phyloP scores from a whole-genome alignment of 2,797 vertebrate genomes.

The Erithacus rubecula region DNA sequence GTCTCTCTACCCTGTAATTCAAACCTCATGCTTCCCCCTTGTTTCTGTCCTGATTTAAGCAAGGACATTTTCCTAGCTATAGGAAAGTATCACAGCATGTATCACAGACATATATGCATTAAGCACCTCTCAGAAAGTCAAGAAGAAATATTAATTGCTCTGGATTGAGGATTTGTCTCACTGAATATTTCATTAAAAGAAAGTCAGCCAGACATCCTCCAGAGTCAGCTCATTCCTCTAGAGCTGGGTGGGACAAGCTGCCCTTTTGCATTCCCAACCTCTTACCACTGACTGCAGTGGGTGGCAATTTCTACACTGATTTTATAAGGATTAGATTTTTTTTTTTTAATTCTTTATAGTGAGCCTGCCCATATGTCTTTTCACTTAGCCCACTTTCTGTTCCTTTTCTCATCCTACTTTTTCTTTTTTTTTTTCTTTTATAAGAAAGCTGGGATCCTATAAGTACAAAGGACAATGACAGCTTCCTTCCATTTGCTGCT shows the following conservation, averaged over 20 bases:
- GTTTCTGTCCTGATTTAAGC: slow-evolving; percentile 9
- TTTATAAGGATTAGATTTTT: neutral
- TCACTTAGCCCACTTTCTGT: neutral
- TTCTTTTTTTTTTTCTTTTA: accelerated
- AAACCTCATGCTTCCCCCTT: slow-evolving; percentile 51
- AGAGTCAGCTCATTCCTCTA: neutral
- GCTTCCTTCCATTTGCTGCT: neutral
- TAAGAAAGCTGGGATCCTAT: neutral
- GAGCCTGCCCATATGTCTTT: neutral
- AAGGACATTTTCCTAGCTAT: slow-evolving; percentile 19
- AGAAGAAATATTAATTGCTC: neutral
- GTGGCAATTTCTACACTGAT: neutral
- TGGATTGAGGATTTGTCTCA: neutral
- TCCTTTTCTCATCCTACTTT: neutral
- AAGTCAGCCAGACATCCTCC: neutral
- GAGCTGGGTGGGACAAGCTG: neutral
- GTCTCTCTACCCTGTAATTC: slow-evolving; percentile 52
- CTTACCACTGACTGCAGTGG: neutral
- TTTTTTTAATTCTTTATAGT: neutral
- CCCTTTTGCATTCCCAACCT: neutral
- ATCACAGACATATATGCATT: neutral
- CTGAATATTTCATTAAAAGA: neutral
- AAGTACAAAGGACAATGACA: neutral
- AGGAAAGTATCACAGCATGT: slow-evolving; percentile 4
- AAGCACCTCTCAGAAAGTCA: neutral